Percentiles rank a stretch among this genome's conserved stretches.
These are phyloP conservation scores for Squalus acanthias DNA, from an alignment of 2,797 vertebrate genomes.

Conservation along the genomic window DNA sequence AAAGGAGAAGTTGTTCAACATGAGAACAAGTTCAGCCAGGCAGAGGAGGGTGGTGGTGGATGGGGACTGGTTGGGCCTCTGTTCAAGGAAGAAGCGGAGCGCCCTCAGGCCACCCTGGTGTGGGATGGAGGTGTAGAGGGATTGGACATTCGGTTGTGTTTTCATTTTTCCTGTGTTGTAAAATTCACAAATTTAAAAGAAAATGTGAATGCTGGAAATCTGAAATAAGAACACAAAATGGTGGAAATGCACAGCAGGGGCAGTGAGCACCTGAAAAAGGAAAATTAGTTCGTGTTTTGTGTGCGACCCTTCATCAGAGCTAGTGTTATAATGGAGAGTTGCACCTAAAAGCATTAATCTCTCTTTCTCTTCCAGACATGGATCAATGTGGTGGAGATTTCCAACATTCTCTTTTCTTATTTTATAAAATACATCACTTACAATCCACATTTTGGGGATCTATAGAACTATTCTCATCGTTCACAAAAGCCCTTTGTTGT, in stretches of 20 bases:
- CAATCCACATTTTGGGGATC: neutral
- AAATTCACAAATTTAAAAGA: no score
- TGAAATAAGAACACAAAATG: neutral
- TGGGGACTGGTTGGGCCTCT: no score
- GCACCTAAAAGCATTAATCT: neutral
- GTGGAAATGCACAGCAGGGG: neutral
- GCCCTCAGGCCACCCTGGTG: no score
- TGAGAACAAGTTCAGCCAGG: no score
- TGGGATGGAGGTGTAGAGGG: no score
- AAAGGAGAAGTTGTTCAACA: no score
- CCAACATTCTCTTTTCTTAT: neutral
- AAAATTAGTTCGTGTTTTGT: neutral
- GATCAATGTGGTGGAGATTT: neutral
- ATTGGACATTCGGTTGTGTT: no score
- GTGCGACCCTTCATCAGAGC: neutral
- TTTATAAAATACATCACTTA: neutral
- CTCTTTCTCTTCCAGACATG: neutral
- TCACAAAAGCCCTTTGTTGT: neutral
- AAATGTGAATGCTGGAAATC: neutral
- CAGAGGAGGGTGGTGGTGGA: no score
- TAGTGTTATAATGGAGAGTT: neutral
- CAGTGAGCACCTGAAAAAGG: neutral
- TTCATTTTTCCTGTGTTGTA: no score
- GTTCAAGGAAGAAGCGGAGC: no score
- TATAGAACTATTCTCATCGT: neutral